Evolutionary conservation across 2,797 vertebrate species (phyloP).

Genomic region (Urocyon cinereoargenteus): DNA sequence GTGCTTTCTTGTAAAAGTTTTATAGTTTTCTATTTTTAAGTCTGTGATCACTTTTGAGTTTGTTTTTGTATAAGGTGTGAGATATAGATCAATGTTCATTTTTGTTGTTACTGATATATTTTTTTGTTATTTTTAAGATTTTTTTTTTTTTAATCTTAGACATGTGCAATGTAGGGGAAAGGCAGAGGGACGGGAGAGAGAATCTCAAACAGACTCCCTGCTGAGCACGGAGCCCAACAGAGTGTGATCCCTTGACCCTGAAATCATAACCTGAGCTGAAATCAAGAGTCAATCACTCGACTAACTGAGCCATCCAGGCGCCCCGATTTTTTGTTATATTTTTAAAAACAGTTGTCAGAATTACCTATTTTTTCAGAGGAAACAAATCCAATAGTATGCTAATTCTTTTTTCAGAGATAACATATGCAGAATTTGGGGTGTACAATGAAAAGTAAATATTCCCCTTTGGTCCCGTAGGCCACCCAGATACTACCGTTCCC

Average conservation of each 20-base stretch:
- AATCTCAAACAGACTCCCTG: too few species aligned
- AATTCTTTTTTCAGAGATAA: background rate
- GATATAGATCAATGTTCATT: background rate
- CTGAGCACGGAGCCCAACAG: too few species aligned
- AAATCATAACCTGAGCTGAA: too few species aligned
- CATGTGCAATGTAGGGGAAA: too few species aligned
- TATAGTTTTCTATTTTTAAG: background rate
- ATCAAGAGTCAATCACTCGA: too few species aligned
- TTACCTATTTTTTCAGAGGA: background rate
- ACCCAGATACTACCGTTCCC: background rate
- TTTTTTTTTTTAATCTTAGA: too few species aligned
- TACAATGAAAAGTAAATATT: background rate
- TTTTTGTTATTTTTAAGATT: too few species aligned
- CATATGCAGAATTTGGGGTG: background rate
- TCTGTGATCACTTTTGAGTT: background rate
- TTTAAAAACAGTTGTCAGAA: conserved; percentile 1
- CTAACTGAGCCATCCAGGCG: too few species aligned
- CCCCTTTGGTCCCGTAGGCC: background rate
- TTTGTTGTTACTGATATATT: background rate
- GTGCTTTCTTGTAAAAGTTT: background rate
- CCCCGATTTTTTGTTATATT: background rate
- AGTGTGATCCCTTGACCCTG: too few species aligned
- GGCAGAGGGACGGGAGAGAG: too few species aligned
- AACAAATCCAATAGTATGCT: background rate
- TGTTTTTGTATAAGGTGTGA: conserved; percentile 9